Evolutionary conservation across 2,113 vertebrate genomes (phyloP).

Genomic region (Macquaria australasica): DNA sequence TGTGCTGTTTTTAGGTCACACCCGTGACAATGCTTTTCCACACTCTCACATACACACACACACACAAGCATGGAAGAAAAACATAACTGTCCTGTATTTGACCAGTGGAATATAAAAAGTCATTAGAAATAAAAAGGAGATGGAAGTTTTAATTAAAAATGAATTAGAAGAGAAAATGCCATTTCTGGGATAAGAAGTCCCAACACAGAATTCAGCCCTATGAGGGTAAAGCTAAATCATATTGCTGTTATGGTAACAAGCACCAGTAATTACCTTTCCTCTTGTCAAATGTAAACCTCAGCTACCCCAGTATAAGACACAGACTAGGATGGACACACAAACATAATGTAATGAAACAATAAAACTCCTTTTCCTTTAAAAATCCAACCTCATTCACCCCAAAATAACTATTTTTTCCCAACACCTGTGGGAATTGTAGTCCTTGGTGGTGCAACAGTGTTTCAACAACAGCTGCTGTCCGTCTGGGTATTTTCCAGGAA

Average conservation of each 20-base stretch:
- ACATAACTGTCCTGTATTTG: neutral
- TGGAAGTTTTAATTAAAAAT: neutral
- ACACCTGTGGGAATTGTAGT: neutral
- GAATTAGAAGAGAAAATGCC: neutral
- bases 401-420: neutral
- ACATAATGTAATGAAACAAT: slow-evolving; percentile 17
- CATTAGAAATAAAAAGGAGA: neutral
- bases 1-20: slow-evolving; percentile 55
- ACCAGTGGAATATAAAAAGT: slow-evolving; percentile 24
- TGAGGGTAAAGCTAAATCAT: slow-evolving; percentile 36
- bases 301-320: neutral
- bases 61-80: neutral
- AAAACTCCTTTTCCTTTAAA: neutral
- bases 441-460: neutral
- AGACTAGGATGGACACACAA: neutral
- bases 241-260: slow-evolving; percentile 49
- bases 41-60: neutral
- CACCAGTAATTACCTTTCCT: slow-evolving; percentile 44
- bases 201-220: neutral
- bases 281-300: slow-evolving; percentile 12
- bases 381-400: neutral
- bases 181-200: neutral
- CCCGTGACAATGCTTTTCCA: slow-evolving; percentile 33
- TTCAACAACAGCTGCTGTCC: slow-evolving; percentile 7
- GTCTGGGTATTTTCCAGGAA: slow-evolving; percentile 6